phyloP scores from a whole-genome alignment of 92 coral and sea anemone species.

The Phymanthus crucifer region DNA sequence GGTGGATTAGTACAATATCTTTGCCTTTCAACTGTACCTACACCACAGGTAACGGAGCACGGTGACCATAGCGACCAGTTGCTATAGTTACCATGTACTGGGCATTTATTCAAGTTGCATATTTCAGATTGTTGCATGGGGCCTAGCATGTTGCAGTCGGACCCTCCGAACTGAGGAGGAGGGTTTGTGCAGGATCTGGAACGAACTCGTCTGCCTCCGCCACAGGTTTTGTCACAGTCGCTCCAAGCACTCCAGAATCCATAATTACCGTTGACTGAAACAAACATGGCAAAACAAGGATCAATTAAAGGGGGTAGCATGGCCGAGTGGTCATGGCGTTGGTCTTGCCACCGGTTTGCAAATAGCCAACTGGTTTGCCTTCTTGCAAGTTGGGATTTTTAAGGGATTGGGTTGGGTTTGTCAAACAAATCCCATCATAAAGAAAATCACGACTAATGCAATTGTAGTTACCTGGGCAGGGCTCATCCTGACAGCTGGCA shows the following conservation, averaged over 20 bases:
- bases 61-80: slow-evolving; percentile 98
- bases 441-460: not conserved
- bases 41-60: slow-evolving; percentile 97
- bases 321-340: too few species aligned
- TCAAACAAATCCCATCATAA: not conserved
- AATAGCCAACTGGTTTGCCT: too few species aligned
- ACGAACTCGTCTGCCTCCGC: slow-evolving; percentile 73
- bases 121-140: slow-evolving; percentile 70
- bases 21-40: slow-evolving; percentile 81
- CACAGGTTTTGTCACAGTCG: slow-evolving; percentile 84
- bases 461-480: slow-evolving; percentile 78
- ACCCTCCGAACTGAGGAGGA: slow-evolving; percentile 84
- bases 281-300: not conserved
- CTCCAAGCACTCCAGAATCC: slow-evolving; percentile 90
- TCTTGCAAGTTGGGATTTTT: too few species aligned
- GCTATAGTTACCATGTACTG: slow-evolving; percentile 89
- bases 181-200: slow-evolving; percentile 85
- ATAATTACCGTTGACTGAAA: slow-evolving; percentile 76
- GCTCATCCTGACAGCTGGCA: slow-evolving; percentile 82
- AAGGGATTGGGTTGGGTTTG: too few species aligned
- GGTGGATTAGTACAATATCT: slow-evolving; percentile 91
- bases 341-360: too few species aligned
- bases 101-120: slow-evolving; percentile 82
- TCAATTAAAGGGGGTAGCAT: not conserved
- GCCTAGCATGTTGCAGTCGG: slow-evolving; percentile 68